phyloP scores from a whole-genome alignment of 2,113 vertebrate genomes.

The Xenopus laevis region DNA sequence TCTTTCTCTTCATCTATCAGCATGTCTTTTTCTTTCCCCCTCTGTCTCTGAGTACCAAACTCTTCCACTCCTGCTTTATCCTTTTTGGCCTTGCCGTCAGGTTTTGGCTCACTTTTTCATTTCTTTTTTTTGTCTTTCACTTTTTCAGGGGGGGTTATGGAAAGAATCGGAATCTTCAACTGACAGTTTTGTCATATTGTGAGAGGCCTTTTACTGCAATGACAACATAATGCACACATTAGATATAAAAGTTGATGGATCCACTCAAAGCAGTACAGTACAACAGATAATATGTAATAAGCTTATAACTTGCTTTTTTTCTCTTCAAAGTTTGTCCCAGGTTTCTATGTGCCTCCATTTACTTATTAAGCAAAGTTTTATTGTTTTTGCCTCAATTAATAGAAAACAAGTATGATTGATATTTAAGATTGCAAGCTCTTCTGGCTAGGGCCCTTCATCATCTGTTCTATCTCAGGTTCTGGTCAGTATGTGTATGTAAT shows the following conservation, averaged over 20 bases:
- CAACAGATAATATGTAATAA: too few relatives aligned
- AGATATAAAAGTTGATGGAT: neutral
- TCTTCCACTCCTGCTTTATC: neutral
- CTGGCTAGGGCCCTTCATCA: too few relatives aligned
- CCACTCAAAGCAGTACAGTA: neutral
- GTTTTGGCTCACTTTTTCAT: neutral
- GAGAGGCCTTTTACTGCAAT: constrained; percentile 2
- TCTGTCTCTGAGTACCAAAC: neutral
- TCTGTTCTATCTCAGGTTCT: too few relatives aligned
- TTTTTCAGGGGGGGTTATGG: constrained; percentile 8
- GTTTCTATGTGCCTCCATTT: too few relatives aligned
- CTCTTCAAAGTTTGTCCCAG: too few relatives aligned
- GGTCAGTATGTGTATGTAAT: too few relatives aligned
- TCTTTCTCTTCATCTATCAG: neutral
- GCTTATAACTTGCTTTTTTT: constrained; percentile 3
- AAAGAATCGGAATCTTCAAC: neutral
- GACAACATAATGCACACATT: neutral
- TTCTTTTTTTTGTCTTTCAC: constrained; percentile 15
- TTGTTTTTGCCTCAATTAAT: too few relatives aligned
- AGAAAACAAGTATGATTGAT: too few relatives aligned
- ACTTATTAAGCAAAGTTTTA: too few relatives aligned
- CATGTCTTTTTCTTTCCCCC: neutral
- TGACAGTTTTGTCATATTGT: constrained; percentile 14
- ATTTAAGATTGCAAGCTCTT: too few relatives aligned
- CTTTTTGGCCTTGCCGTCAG: neutral